A percentile compares a stretch with the other conserved stretches of the same genome.
Conservation (phyloP, 2,113 vertebrate species). For the Thymallus thymallus region DNA sequence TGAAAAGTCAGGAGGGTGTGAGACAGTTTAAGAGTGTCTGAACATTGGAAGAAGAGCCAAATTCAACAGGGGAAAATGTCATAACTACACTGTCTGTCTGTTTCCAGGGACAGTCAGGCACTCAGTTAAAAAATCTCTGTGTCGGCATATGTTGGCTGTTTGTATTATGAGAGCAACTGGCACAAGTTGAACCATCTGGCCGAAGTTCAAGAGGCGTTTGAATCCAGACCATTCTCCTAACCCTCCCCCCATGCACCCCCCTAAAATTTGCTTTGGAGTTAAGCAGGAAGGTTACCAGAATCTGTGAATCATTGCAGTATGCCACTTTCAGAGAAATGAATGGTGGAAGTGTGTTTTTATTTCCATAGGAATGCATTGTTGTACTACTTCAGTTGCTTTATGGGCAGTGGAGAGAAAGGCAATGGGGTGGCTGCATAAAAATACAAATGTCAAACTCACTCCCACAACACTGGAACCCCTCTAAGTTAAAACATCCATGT, state of each 20-base stretch:
- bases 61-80: neutral
- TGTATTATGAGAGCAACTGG: conserved; percentile 12
- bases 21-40: neutral
- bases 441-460: conserved; percentile 8
- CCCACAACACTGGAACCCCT: neutral
- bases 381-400: neutral
- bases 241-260: neutral
- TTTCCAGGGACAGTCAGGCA: neutral
- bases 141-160: conserved; percentile 1
- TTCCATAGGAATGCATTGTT: conserved; percentile 1
- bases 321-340: neutral
- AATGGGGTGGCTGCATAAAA: conserved; percentile 1
- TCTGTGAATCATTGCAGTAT: conserved; percentile 1
- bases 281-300: neutral
- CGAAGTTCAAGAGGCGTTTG: conserved; percentile 8
- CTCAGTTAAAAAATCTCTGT: neutral
- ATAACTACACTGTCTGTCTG: neutral
- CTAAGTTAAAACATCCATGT: conserved; percentile 1
- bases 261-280: conserved; percentile 5
- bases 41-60: neutral
- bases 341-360: neutral
- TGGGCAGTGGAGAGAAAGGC: neutral
- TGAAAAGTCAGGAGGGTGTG: neutral
- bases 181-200: conserved; percentile 4
- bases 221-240: conserved; percentile 11